Base-by-base conservation (phyloP, 2,888 invertebrate genomes). In the Clistopyga incitator region DNA sequence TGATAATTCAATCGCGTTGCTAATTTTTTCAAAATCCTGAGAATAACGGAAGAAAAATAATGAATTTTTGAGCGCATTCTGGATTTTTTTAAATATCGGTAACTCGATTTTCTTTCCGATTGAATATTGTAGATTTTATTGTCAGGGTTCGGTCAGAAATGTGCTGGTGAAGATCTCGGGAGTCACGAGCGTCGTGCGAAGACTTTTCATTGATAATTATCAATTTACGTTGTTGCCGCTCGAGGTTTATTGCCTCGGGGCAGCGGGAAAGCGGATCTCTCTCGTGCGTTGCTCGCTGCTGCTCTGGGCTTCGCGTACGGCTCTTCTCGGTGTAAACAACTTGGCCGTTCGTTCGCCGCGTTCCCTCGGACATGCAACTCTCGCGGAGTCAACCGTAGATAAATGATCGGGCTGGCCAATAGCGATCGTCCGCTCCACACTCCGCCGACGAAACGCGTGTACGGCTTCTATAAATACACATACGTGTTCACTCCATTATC, bases 141-240 rank as follows among this genome's bases (percentile, higher is more conserved):
- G 15, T 15, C 8, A 59, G 50, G 2, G 11, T 18, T 61, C 23
- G 23, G 23, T 13, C 25, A 10, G 54, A 34, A 25, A 74, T 23
- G 47, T n/a, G 38, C 45, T 56, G 56, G 15, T 52, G 13, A 20
- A 59, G 52, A 61, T 23, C 29, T 45, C 52, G 65, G 45, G 34
- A 38, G 34, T 56, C 54, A 25, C 59, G 72, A 29, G 56, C 20
- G 59, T 78, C 67, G 74, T 70, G 64, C 74, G 38, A 78, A 78
- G 65, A 84, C 70, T 84, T 84, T 80, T 84, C 82, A 85, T 85
- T 80, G 78, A 90, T 90, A 90, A 91, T 90, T 89, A 88, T 88
- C 87, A 89, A 90, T 90, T 89, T 89, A 90, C 88, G 78, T 88
- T 85, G 84, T 88, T 87, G 88, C 77, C 77, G 82, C 81, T 83